Conservation (phyloP, 2,888 invertebrate genomes). For the Uropetala carovei region DNA sequence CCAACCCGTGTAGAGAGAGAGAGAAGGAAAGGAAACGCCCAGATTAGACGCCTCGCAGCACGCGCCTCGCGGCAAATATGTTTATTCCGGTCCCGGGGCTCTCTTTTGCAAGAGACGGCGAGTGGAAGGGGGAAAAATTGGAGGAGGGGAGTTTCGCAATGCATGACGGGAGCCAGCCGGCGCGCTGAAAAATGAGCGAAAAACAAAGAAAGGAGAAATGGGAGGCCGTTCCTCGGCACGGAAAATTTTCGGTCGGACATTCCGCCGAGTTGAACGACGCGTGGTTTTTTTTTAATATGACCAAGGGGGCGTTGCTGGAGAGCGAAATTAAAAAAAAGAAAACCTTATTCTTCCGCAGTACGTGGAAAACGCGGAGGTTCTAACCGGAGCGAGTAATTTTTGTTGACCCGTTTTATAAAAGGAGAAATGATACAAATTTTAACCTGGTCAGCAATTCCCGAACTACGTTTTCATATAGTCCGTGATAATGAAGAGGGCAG, state of each 20-base stretch:
- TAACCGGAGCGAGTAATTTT: too few species aligned
- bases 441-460: too few species aligned
- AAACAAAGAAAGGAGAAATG: neutral
- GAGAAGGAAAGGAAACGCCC: neutral
- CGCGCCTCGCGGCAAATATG: slow-evolving; percentile 24
- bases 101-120: neutral
- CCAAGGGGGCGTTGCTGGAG: neutral
- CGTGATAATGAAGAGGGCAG: too few species aligned
- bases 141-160: neutral
- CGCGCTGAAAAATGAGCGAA: neutral
- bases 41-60: slow-evolving; percentile 3
- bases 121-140: too few species aligned
- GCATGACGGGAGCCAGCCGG: neutral
- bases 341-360: neutral
- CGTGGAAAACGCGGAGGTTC: too few species aligned
- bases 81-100: neutral
- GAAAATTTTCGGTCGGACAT: neutral
- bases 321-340: neutral
- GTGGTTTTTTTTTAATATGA: neutral
- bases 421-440: too few species aligned
- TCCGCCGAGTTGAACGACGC: neutral
- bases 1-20: neutral
- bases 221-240: neutral
- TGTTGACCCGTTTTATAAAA: too few species aligned
- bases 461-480: too few species aligned